Base-by-base conservation (phyloP, 2,797 vertebrate species). In the Salmo trutta region DNA sequence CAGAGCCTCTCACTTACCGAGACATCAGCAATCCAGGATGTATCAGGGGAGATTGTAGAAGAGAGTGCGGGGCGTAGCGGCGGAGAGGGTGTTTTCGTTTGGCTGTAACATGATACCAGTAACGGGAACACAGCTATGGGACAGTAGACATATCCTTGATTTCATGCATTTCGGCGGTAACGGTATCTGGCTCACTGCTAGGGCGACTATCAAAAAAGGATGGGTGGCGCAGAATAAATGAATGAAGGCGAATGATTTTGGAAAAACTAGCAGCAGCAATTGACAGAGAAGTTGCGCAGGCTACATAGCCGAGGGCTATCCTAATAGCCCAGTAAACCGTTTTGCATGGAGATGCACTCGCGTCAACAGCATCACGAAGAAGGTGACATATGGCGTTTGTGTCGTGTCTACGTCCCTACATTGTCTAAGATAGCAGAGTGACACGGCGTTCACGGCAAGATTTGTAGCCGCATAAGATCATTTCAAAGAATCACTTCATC, bases 401-500 rank as follows among this genome's bases (percentile, higher is more conserved):
- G 59, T 64, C 4, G 59, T 24, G 5, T 64, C 59, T 24, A 64
- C 19, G 8, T 64, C 27, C 12, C 21, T 24, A 27, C 59, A 14
- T 12, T 8, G 59, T 64, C 59, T 24, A 27, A 64, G 59, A 27
- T 64, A 21, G 27, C 59, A 67, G 29, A 33, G 24, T 68, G 65
- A 67, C 27, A 67, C 16, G 14, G 65, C 76, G 81, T 54, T 56
- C 41, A 47, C 41, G 14, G 67, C 75, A 67, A 29, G 41, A 36
- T 19, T 47, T n/a, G 59, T 59, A 54, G 2, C 66, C 67, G 71
- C 77, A 79, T 77, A 41, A 67, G 14, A 62, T 29, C 71, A 70
- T 54, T 65, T 74, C 53, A 67, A 77, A 72, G 81, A 67, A 71
- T 76, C 75, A 15, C 29, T 68, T 71, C 53, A 66, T 83, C 77